Conservation (phyloP, 1,140 invertebrate genomes). For the Drosophila micromelanica region DNA sequence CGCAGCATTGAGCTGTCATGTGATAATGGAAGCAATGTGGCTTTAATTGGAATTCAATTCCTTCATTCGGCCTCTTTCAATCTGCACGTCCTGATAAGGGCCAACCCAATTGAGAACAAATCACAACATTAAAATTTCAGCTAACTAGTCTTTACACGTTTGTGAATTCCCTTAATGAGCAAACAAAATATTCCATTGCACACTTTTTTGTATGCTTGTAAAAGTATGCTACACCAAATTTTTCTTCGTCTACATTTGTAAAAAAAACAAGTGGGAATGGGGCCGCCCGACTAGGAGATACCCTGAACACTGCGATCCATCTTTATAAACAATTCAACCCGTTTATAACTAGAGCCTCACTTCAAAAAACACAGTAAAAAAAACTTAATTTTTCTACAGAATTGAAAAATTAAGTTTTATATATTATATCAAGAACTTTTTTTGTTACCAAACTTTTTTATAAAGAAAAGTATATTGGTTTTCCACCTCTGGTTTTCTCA, state of each 20-base stretch:
- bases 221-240: background rate
- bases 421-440: too few relatives aligned
- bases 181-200: background rate
- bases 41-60: slow-evolving; percentile 30
- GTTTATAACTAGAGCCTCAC: too few relatives aligned
- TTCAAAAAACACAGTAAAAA: too few relatives aligned
- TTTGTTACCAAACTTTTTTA: too few relatives aligned
- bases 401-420: too few relatives aligned
- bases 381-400: too few relatives aligned
- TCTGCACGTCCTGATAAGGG: slow-evolving; percentile 27
- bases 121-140: background rate
- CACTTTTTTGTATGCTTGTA: background rate
- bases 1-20: slow-evolving; percentile 43
- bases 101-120: background rate
- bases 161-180: background rate
- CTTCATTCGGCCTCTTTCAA: slow-evolving; percentile 52
- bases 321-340: too few relatives aligned
- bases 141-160: background rate
- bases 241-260: background rate
- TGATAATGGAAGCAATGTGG: slow-evolving; percentile 17
- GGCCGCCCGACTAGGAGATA: too few relatives aligned
- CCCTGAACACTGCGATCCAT: too few relatives aligned
- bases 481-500: too few relatives aligned
- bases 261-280: too few relatives aligned
- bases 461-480: too few relatives aligned